Conservation (phyloP, 2,797 vertebrate species). For the Bradypus variegatus region DNA sequence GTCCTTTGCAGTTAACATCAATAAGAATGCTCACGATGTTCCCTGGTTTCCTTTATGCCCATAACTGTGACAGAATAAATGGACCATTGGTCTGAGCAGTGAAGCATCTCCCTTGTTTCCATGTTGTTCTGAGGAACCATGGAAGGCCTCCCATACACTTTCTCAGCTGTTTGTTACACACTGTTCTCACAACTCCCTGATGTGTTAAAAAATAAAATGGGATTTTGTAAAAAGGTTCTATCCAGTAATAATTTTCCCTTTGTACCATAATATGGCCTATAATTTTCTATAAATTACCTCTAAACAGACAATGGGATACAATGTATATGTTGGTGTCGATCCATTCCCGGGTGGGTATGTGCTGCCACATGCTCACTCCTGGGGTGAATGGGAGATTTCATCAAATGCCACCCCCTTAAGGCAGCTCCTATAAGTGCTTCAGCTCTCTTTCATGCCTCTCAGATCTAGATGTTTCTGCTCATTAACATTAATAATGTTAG, state of each 20-base stretch:
- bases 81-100: not conserved
- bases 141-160: not conserved
- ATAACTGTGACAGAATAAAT: not conserved
- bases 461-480: not conserved
- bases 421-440: not conserved
- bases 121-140: not conserved
- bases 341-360: not conserved
- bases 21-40: not conserved
- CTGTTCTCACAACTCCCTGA: not conserved
- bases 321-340: not conserved
- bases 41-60: not conserved
- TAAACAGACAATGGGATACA: not conserved
- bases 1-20: not conserved
- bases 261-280: not conserved
- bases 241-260: not conserved
- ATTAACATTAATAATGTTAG: not conserved
- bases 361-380: not conserved
- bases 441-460: not conserved
- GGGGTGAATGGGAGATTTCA: not conserved
- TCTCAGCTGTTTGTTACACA: not conserved
- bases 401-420: not conserved
- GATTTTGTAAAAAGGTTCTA: not conserved
- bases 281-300: not conserved
- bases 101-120: not conserved
- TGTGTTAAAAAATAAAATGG: not conserved